These are phyloP conservation scores for Stichodactyla helianthus DNA, from an alignment of 64 coral and sea anemone genomes.

Conservation along the genomic window DNA sequence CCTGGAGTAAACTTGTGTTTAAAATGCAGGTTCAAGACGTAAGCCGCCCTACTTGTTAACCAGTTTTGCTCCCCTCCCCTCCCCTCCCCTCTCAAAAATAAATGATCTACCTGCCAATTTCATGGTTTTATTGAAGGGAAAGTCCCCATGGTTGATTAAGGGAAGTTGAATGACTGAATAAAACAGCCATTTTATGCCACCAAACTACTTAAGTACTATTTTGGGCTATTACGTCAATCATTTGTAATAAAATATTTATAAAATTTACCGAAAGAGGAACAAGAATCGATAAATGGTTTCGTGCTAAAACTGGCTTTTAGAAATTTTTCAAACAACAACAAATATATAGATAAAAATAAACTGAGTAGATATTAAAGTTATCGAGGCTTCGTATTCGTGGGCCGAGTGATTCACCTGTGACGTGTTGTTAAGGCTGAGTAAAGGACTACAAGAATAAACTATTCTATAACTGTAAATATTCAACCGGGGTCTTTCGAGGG, in stretches of 20 bases:
- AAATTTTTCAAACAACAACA: not conserved
- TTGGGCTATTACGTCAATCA: not conserved
- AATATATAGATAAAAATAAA: not conserved
- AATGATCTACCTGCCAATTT: not conserved
- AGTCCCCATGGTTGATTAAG: not conserved
- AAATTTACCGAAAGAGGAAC: not conserved
- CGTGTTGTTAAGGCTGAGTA: no score
- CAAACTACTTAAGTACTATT: not conserved
- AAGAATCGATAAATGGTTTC: not conserved
- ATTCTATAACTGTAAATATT: no score
- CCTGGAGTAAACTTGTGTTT: no score
- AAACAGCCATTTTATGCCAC: not conserved
- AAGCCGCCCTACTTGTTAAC: not conserved
- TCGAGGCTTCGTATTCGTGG: no score
- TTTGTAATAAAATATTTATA: slow-evolving; percentile 3
- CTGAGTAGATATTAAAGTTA: no score
- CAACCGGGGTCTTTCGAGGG: no score
- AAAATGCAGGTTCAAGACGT: no score
- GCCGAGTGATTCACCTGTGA: no score
- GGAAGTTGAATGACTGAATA: slow-evolving; percentile 1
- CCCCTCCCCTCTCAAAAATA: not conserved
- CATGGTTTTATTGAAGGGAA: not conserved
- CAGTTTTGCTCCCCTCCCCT: not conserved
- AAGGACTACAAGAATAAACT: no score
- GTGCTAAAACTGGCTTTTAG: not conserved